These are phyloP conservation scores for Hippolais icterina DNA, from an alignment of 2,113 vertebrate genomes.

Conservation along the genomic window DNA sequence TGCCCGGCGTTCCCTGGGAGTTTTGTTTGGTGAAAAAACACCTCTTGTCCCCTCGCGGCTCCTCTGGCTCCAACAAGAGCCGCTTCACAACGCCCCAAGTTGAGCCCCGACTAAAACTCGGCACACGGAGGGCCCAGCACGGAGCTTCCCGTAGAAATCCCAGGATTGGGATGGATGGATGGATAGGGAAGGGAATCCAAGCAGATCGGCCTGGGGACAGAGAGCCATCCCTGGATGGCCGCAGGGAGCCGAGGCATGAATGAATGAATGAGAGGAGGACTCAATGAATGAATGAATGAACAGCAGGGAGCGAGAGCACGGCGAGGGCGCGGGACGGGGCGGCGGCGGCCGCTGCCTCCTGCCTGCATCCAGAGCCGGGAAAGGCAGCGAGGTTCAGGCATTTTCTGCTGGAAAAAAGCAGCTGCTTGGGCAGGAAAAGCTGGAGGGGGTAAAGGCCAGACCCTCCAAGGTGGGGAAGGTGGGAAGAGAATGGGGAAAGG, in stretches of 20 bases:
- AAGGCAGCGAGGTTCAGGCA: accelerated
- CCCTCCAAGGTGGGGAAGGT: neutral
- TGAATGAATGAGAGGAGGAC: neutral
- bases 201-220: neutral
- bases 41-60: conserved; percentile 71
- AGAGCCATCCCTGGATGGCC: neutral
- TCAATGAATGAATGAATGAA: neutral
- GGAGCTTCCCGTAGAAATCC: accelerated
- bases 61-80: conserved; percentile 45
- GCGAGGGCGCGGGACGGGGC: neutral
- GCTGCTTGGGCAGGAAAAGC: neutral
- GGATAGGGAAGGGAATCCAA: neutral
- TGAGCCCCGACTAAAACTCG: neutral
- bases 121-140: accelerated
- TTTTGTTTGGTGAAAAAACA: conserved; percentile 84
- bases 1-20: conserved; percentile 60
- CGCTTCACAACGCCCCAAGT: conserved; percentile 48
- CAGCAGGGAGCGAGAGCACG: neutral
- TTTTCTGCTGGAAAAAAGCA: neutral
- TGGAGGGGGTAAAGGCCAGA: neutral
- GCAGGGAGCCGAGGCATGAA: neutral
- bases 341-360: neutral
- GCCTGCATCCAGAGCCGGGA: neutral
- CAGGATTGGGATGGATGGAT: neutral
- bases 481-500: neutral